Evolutionary conservation across 2,797 vertebrate genomes (phyloP), one percentile per base, ranked within the genome.

Genomic region (Gallinago nigripennis): DNA sequence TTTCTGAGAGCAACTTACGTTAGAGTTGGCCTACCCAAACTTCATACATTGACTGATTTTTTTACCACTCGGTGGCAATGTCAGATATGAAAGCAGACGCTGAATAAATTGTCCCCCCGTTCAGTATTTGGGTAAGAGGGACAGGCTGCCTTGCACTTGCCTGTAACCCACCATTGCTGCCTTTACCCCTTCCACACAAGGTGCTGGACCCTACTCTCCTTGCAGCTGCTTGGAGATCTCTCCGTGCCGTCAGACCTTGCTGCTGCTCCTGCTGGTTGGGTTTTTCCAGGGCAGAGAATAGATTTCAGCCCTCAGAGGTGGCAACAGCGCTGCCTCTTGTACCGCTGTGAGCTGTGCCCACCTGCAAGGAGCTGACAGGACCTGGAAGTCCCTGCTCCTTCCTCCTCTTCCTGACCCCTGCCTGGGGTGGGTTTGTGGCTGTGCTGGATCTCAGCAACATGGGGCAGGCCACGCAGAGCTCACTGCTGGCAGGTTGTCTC

Each of bases 161-260:
- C 48, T 79, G 28, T 72, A 46, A 48, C 31, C 18, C 6, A 8
- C 54, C 23, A 7, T 20, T 54, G 50, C 68, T 87, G 46, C 37
- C 24, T 94, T 79, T 58, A 8, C 17, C 31, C 4, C 18, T 76
- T 72, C 24, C 24, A 30, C 18, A n/a, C 4, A 3, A 18, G 71
- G 27, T 54, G 71, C 50, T 81, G 75, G 33, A 48, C 76, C 24
- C 4, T 3, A 12, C 41, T 12, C 9, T 78, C 28, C 66, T 37
- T 64, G 25, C 33, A 58, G 33, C 20, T 10, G 10, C 66, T 24
- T 39, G 31, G 70, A 30, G 57, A 12, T 39, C 54, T 63, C 3
- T 1, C 33, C 66, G 5, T 2, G 0, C 6, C 6, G 13, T 77
- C 41, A 28, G 11, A 41, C 20, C 1, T 8, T 13, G 21, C 58